Percentiles rank a stretch among this genome's conserved stretches.
Evolutionary conservation across 2,113 vertebrate genomes (phyloP).

Genomic region (Poeciliopsis occidentalis): DNA sequence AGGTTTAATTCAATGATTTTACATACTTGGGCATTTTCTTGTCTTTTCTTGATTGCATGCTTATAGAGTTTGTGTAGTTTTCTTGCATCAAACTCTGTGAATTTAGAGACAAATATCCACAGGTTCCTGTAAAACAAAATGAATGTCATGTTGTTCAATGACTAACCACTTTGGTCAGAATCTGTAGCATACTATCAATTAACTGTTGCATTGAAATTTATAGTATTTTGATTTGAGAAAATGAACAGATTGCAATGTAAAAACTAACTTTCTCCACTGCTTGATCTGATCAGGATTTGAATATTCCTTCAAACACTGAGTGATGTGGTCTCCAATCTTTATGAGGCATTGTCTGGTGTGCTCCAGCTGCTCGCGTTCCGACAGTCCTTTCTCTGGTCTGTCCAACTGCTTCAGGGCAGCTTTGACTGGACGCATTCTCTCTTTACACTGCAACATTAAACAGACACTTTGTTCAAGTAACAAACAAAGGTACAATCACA

Average conservation of each 20-base stretch:
- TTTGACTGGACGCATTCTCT: constrained; percentile 98
- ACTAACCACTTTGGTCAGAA: neutral
- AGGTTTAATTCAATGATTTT: neutral
- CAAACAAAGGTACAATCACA: no score
- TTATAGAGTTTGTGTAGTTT: constrained; percentile 98
- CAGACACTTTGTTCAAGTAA: no score
- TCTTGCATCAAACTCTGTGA: constrained; percentile 98
- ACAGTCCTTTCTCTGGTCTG: constrained; percentile 96
- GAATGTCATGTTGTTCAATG: neutral
- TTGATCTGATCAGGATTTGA: constrained; percentile 96
- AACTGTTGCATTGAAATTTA: no score
- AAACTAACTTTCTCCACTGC: constrained; percentile 94
- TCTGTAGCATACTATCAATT: no score
- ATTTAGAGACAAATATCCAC: constrained; percentile 99
- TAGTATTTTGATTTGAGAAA: neutral
- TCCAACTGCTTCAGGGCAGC: constrained; percentile 97
- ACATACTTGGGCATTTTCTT: constrained; percentile 90
- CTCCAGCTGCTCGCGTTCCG: constrained; percentile 96
- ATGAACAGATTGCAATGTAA: neutral
- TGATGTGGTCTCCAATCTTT: constrained; percentile 98
- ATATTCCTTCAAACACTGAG: constrained; percentile 96
- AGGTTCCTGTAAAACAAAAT: constrained; percentile 84
- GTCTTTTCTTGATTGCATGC: constrained; percentile 98
- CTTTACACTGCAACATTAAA: constrained; percentile 88
- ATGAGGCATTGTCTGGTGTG: constrained; percentile 97